Evolutionary conservation across 2,113 vertebrate species (phyloP).

Genomic region (Parus major): DNA sequence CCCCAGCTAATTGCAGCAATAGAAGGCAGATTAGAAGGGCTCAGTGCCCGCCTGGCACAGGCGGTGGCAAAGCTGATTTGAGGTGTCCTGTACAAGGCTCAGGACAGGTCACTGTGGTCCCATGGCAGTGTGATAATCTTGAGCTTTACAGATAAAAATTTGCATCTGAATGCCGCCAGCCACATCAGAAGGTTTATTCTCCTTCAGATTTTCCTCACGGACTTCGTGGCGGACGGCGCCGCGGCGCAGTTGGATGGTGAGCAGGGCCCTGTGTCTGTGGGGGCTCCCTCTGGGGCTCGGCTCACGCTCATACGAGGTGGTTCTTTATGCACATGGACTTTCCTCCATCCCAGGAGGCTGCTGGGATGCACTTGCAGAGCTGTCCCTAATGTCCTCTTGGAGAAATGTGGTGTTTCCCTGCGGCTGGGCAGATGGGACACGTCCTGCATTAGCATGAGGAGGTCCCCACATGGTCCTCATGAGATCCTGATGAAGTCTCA

Average conservation of each 20-base stretch:
- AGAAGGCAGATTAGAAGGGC: not conserved
- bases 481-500: accelerated
- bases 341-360: accelerated
- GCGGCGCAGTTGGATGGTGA: not conserved
- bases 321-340: not conserved
- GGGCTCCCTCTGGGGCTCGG: not conserved
- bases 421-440: not conserved
- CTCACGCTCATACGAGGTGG: accelerated
- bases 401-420: accelerated
- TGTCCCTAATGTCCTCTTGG: not conserved
- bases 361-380: not conserved
- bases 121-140: not conserved
- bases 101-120: not conserved
- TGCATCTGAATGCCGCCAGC: not conserved
- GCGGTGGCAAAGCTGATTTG: not conserved
- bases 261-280: not conserved
- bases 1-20: not conserved
- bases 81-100: not conserved
- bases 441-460: not conserved
- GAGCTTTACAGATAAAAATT: not conserved
- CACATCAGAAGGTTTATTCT: not conserved
- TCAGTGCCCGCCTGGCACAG: not conserved
- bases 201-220: not conserved
- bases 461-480: accelerated
- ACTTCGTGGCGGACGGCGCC: not conserved